Evolutionary conservation across 1,140 invertebrate species (phyloP).

Genomic region (Eumaeus atala): DNA sequence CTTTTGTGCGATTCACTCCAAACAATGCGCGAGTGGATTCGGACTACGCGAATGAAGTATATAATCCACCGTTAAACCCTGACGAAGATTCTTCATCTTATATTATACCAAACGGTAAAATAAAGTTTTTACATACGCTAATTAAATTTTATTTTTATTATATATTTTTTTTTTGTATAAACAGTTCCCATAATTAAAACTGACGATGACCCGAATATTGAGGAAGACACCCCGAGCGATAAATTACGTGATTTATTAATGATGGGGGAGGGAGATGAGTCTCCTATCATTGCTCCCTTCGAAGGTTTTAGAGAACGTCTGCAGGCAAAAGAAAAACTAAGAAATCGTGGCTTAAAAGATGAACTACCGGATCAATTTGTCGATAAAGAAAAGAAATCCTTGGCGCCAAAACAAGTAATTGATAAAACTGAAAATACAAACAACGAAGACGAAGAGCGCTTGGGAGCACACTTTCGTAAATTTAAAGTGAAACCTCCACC

Average conservation of each 20-base stretch:
- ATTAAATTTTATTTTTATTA: neutral
- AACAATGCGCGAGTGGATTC: constrained; percentile 78
- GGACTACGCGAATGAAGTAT: constrained; percentile 85
- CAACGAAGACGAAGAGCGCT: constrained; percentile 49
- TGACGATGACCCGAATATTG: constrained; percentile 19
- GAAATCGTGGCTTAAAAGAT: constrained; percentile 26
- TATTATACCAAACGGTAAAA: constrained; percentile 45
- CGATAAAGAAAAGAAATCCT: constrained; percentile 63
- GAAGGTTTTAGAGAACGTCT: constrained; percentile 62
- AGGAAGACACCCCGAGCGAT: constrained; percentile 47
- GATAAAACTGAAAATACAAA: constrained; percentile 28
- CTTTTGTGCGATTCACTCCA: constrained; percentile 86
- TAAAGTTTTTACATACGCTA: neutral
- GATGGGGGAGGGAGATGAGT: constrained; percentile 43
- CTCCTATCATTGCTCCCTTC: constrained; percentile 54
- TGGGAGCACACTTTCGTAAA: constrained; percentile 58
- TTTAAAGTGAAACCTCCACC: constrained; percentile 48
- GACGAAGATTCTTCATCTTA: constrained; percentile 45
- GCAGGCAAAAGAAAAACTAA: constrained; percentile 40
- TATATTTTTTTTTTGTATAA: constrained; percentile 4
- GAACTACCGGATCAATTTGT: constrained; percentile 28
- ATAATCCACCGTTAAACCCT: constrained; percentile 77
- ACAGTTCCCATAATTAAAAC: constrained; percentile 15
- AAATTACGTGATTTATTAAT: constrained; percentile 57
- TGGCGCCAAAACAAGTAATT: constrained; percentile 29